Evolutionary conservation across 2,797 vertebrate species (phyloP).

Genomic region (Siniperca obscura): DNA sequence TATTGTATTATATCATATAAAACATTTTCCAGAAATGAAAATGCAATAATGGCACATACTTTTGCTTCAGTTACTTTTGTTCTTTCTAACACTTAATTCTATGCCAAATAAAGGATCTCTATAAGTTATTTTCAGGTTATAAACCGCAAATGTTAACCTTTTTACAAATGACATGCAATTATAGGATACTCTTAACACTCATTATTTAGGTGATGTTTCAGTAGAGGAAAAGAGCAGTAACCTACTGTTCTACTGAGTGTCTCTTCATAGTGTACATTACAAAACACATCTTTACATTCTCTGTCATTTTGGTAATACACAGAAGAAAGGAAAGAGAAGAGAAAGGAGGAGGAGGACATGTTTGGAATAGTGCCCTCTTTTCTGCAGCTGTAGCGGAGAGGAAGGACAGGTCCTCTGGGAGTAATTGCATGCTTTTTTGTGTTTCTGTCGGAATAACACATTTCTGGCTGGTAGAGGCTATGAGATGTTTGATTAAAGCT

Average conservation of each 20-base stretch:
- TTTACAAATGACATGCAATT: slow-evolving; percentile 49
- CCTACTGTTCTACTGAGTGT: slow-evolving; percentile 30
- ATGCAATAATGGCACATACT: slow-evolving; percentile 7
- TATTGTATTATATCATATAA: not conserved
- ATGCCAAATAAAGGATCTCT: slow-evolving; percentile 4
- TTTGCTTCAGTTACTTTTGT: slow-evolving; percentile 26
- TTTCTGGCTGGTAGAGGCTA: slow-evolving; percentile 70
- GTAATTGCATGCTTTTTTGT: slow-evolving; percentile 81
- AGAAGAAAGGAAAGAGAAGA: slow-evolving; percentile 53
- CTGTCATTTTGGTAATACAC: slow-evolving; percentile 55
- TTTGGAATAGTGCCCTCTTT: slow-evolving; percentile 74
- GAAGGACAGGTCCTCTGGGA: slow-evolving; percentile 71
- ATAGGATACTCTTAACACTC: slow-evolving; percentile 10
- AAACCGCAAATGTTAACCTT: slow-evolving; percentile 29
- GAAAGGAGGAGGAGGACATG: slow-evolving; percentile 51
- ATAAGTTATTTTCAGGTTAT: slow-evolving; percentile 20
- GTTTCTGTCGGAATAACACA: slow-evolving; percentile 76
- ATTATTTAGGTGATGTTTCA: slow-evolving; percentile 48
- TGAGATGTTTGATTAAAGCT: slow-evolving; percentile 79
- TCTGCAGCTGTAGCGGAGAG: slow-evolving; percentile 79
- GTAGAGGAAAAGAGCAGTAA: slow-evolving; percentile 18
- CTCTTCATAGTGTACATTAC: slow-evolving; percentile 36
- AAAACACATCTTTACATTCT: slow-evolving; percentile 43
- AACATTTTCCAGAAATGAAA: not conserved
- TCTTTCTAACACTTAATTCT: slow-evolving; percentile 50